Evolutionary conservation across 2,797 vertebrate species (phyloP).

Genomic region (Ctenosaura bakeri): DNA sequence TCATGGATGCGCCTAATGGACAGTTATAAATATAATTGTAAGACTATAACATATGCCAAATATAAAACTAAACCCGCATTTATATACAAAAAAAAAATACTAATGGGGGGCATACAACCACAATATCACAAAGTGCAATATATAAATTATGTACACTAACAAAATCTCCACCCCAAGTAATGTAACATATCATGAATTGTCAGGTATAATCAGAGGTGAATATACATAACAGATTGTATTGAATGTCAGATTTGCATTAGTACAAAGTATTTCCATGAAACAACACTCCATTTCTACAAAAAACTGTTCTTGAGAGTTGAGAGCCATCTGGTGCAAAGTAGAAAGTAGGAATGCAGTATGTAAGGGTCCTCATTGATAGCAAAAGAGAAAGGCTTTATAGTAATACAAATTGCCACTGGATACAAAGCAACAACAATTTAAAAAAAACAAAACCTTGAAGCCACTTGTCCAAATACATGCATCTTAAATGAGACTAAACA

Average conservation of each 20-base stretch:
- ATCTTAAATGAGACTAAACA: neutral
- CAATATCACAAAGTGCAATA: neutral
- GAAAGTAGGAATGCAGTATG: neutral
- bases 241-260: neutral
- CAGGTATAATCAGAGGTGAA: neutral
- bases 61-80: neutral
- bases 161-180: neutral
- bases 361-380: no score
- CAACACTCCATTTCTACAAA: neutral
- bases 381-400: neutral
- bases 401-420: neutral
- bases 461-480: neutral
- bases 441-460: neutral
- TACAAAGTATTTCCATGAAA: neutral
- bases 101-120: neutral
- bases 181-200: neutral
- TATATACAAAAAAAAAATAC: neutral
- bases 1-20: slow-evolving; percentile 60
- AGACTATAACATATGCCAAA: slow-evolving; percentile 29
- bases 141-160: neutral
- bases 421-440: neutral
- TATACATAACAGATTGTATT: neutral
- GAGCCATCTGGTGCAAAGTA: neutral
- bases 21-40: slow-evolving; percentile 67
- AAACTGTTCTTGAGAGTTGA: neutral